phyloP scores from a whole-genome alignment of 2,888 invertebrate genomes.

The Caenorhabditis sp. region DNA sequence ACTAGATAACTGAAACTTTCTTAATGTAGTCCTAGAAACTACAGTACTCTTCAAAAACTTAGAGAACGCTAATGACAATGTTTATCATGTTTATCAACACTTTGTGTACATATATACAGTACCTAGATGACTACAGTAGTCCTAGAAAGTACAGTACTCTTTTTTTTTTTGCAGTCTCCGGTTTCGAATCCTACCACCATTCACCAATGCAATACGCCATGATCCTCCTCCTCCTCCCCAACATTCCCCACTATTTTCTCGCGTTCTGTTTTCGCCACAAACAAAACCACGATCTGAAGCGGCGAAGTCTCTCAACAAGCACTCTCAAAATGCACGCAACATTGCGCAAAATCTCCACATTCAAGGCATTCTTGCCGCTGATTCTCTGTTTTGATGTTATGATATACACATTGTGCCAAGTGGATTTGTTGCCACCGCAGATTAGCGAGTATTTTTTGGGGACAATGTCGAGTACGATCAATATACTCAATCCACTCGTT shows the following conservation, averaged over 20 bases:
- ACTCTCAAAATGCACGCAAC: conserved; percentile 32
- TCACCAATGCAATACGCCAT: conserved; percentile 21
- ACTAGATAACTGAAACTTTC: too few relatives aligned
- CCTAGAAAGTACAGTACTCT: too few relatives aligned
- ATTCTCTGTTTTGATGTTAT: conserved; percentile 28
- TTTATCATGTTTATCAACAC: too few relatives aligned
- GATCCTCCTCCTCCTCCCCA: conserved; percentile 16
- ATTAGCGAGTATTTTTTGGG: conserved; percentile 32
- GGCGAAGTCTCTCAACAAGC: conserved; percentile 22
- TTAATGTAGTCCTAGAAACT: too few relatives aligned
- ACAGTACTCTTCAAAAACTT: background rate
- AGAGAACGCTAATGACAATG: too few relatives aligned
- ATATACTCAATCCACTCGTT: conserved; percentile 31
- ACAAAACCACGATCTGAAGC: conserved; percentile 35
- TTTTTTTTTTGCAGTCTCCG: conserved; percentile 18
- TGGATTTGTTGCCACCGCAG: conserved; percentile 27
- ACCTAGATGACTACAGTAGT: too few relatives aligned
- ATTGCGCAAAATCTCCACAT: conserved; percentile 27
- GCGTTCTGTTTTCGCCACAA: conserved; percentile 33
- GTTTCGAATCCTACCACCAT: conserved; percentile 35
- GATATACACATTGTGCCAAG: conserved; percentile 30
- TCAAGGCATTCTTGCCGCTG: conserved; percentile 36
- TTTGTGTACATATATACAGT: too few relatives aligned
- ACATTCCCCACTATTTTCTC: conserved; percentile 32
- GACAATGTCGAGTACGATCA: conserved; percentile 36